These are phyloP conservation scores for Hipposideros armiger DNA, from an alignment of 2,113 vertebrate genomes.

Conservation along the genomic window DNA sequence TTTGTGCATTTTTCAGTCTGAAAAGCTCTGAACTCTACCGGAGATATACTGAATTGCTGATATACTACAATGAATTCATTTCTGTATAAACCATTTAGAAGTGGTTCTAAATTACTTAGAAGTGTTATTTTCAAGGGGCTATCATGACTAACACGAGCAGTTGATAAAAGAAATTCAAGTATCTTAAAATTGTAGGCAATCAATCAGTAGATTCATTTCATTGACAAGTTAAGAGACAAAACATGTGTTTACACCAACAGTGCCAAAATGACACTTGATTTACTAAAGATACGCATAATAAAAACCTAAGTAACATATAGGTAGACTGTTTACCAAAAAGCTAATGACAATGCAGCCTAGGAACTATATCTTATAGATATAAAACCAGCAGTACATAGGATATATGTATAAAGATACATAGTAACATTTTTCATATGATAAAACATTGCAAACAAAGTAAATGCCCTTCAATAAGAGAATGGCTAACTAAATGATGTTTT, in stretches of 20 bases:
- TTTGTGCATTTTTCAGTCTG: background rate
- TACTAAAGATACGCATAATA: background rate
- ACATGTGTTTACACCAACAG: background rate
- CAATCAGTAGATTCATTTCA: background rate
- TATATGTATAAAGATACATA: background rate
- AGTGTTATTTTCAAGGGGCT: background rate
- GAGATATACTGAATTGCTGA: conserved; percentile 1
- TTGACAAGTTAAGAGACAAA: background rate
- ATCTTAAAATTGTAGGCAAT: background rate
- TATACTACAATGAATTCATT: background rate
- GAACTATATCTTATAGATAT: background rate
- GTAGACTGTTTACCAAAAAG: background rate
- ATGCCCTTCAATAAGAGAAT: background rate
- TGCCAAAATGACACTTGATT: background rate
- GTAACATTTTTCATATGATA: background rate
- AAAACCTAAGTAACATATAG: background rate
- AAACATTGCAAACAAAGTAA: conserved; percentile 15
- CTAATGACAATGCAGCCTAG: background rate
- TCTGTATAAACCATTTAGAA: conserved; percentile 1
- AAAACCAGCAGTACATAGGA: background rate
- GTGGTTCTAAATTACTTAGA: background rate
- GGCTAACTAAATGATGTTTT: background rate
- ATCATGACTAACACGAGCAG: background rate
- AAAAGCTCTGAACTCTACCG: background rate
- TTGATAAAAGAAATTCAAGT: background rate